Evolutionary conservation across 2,113 vertebrate genomes (phyloP).

Genomic region (Phycodurus eques): DNA sequence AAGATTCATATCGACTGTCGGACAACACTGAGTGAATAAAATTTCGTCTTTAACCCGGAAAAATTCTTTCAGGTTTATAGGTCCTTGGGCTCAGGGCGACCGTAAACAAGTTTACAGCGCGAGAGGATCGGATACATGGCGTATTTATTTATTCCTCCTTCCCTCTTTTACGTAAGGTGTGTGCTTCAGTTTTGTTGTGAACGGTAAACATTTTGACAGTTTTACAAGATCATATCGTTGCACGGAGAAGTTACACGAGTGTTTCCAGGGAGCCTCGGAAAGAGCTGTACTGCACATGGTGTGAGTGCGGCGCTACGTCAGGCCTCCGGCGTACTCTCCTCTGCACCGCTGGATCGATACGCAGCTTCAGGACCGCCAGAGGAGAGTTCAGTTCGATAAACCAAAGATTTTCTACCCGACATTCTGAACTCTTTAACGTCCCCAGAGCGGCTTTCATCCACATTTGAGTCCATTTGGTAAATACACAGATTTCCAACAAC

Average conservation of each 20-base stretch:
- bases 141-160: neutral
- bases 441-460: neutral
- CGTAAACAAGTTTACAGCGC: neutral
- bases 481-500: neutral
- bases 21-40: neutral
- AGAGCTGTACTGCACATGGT: neutral
- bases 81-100: neutral
- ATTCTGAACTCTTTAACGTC: conserved; percentile 2
- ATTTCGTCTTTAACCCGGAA: neutral
- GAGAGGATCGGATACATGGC: neutral
- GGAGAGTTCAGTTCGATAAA: conserved; percentile 18
- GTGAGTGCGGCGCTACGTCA: neutral
- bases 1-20: neutral
- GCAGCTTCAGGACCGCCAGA: conserved; percentile 14
- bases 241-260: neutral
- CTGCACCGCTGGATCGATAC: conserved; percentile 13
- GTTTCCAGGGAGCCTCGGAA: neutral
- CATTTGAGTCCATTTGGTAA: neutral
- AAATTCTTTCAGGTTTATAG: neutral
- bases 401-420: conserved; percentile 33
- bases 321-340: conserved; percentile 22
- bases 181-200: neutral
- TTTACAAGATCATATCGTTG: neutral
- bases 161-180: no score
- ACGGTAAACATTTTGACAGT: neutral